Evolutionary conservation across 2,113 vertebrate species (phyloP).

Genomic region (Polyodon spathula): DNA sequence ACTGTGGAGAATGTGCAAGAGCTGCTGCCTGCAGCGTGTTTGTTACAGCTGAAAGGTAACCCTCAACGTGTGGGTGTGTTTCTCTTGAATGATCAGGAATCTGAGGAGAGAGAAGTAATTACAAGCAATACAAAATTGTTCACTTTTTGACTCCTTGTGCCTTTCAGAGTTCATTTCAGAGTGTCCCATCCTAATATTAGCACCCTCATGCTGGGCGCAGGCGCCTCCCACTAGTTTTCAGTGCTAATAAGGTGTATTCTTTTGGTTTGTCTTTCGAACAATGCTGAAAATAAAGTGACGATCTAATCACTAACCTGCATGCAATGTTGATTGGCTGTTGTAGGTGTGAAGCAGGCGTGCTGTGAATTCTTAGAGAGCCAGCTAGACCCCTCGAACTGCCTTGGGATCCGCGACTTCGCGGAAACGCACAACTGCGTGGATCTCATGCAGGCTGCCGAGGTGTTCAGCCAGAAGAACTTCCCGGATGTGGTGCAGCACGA

Average conservation of each 20-base stretch:
- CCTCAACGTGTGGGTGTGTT: background rate
- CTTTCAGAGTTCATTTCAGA: no score
- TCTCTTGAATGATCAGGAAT: no score
- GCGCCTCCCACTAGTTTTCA: no score
- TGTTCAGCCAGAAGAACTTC: slow-evolving; percentile 97
- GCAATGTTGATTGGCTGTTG: slow-evolving; percentile 18
- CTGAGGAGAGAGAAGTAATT: background rate
- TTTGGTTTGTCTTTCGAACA: background rate
- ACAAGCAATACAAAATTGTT: background rate
- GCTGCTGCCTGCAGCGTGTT: slow-evolving; percentile 85
- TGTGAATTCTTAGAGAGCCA: slow-evolving; percentile 97
- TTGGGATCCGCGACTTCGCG: slow-evolving; percentile 97
- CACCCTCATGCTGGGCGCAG: no score
- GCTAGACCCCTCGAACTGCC: slow-evolving; percentile 91
- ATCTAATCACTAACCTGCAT: no score
- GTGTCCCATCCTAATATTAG: no score
- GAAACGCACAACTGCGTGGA: slow-evolving; percentile 96
- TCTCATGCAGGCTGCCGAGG: slow-evolving; percentile 92
- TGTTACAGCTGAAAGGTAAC: slow-evolving; percentile 94
- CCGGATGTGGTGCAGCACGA: slow-evolving; percentile 96
- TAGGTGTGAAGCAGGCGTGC: slow-evolving; percentile 96
- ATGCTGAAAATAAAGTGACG: no score
- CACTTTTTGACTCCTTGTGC: no score
- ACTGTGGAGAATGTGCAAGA: slow-evolving; percentile 97
- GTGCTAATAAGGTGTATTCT: no score